These are phyloP conservation scores for Pyrochroa serraticornis DNA, from an alignment of 2,888 invertebrate species.

Conservation along the genomic window DNA sequence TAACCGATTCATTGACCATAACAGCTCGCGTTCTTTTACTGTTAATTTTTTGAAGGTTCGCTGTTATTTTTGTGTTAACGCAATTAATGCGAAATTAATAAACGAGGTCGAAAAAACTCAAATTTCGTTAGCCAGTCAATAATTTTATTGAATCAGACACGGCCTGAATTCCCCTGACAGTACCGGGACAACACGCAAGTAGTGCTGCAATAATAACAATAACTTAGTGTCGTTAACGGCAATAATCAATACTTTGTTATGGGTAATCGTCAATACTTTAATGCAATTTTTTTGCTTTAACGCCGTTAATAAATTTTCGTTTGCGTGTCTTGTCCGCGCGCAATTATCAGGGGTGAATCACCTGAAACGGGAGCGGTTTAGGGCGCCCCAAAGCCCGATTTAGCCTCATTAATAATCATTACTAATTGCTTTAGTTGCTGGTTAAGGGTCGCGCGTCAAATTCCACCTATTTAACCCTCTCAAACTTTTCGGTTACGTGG, in stretches of 20 bases:
- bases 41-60: background rate
- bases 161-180: background rate
- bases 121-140: background rate
- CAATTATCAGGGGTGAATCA: too few species aligned
- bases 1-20: background rate
- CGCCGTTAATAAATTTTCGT: too few species aligned
- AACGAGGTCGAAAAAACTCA: background rate
- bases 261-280: background rate
- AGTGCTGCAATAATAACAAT: background rate
- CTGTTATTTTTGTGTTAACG: too few species aligned
- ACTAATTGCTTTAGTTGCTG: too few species aligned
- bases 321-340: too few species aligned
- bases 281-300: too few species aligned
- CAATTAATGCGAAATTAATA: conserved; percentile 2
- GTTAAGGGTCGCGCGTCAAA: too few species aligned
- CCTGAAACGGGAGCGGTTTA: too few species aligned
- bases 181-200: background rate
- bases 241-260: background rate
- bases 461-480: background rate
- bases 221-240: background rate
- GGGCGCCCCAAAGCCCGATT: too few species aligned
- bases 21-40: background rate
- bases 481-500: conserved; percentile 3
- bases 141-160: background rate
- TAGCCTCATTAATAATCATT: too few species aligned